These are phyloP conservation scores for Rhamphomyia laevipes DNA, from an alignment of 2,888 invertebrate genomes.

Conservation along the genomic window DNA sequence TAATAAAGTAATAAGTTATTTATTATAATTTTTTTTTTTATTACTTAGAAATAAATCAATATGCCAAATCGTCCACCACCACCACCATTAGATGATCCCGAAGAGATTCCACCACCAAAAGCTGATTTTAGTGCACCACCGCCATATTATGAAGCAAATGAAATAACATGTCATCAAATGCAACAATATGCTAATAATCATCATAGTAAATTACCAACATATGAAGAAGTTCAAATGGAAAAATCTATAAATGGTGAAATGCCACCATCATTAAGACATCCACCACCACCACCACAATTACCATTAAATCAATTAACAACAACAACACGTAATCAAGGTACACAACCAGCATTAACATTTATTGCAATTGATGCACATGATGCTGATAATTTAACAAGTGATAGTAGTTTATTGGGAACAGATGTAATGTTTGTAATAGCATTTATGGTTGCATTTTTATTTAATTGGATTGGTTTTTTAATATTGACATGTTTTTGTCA, in stretches of 20 bases:
- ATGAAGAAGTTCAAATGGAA: slow-evolving; percentile 84
- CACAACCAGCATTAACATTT: slow-evolving; percentile 51
- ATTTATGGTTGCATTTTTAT: slow-evolving; percentile 89
- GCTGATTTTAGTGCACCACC: slow-evolving; percentile 79
- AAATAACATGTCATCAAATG: not conserved
- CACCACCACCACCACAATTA: slow-evolving; percentile 26
- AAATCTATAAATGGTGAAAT: slow-evolving; percentile 67
- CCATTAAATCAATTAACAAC: slow-evolving; percentile 19
- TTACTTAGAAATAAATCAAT: too few species aligned
- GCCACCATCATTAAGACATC: slow-evolving; percentile 31
- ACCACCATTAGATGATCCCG: slow-evolving; percentile 16
- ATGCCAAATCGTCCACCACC: too few species aligned
- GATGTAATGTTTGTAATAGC: slow-evolving; percentile 90
- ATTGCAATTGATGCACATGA: slow-evolving; percentile 63
- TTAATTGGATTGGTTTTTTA: slow-evolving; percentile 91
- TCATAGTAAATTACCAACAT: slow-evolving; percentile 69
- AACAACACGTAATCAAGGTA: slow-evolving; percentile 10
- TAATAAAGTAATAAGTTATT: too few species aligned
- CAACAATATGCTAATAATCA: slow-evolving; percentile 5
- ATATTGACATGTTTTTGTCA: slow-evolving; percentile 88
- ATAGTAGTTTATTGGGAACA: slow-evolving; percentile 75
- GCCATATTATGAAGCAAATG: slow-evolving; percentile 50
- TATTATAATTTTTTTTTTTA: too few species aligned
- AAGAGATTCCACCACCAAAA: slow-evolving; percentile 69
- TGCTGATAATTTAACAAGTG: slow-evolving; percentile 58